These are phyloP conservation scores for Glossosoma conforme DNA, from an alignment of 1,140 invertebrate genomes.

Conservation along the genomic window DNA sequence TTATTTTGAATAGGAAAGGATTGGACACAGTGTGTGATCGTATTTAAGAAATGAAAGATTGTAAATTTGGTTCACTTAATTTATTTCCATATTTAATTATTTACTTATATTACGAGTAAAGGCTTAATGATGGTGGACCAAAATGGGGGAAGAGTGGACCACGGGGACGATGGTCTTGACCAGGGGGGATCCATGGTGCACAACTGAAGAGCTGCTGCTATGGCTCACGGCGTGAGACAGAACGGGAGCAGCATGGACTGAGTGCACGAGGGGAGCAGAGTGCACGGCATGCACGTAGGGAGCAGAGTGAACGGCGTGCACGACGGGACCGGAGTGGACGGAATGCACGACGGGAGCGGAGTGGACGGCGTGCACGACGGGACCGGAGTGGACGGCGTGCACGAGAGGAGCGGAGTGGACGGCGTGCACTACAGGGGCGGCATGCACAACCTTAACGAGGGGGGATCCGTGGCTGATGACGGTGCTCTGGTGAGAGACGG, in stretches of 20 bases:
- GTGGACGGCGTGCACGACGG: conserved; percentile 48
- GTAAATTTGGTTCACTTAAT: too few relatives aligned
- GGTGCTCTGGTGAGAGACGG: conserved; percentile 40
- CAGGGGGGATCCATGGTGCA: conserved; percentile 23
- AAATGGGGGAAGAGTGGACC: conserved; percentile 35
- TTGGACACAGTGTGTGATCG: conserved; percentile 40
- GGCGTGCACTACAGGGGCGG: conserved; percentile 41
- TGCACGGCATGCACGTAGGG: conserved; percentile 31
- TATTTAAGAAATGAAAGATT: too few relatives aligned
- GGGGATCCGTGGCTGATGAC: conserved; percentile 40
- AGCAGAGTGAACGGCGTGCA: conserved; percentile 29
- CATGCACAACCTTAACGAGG: conserved; percentile 38
- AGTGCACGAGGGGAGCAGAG: conserved; percentile 35
- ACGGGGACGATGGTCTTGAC: conserved; percentile 37
- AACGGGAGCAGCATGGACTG: conserved; percentile 32
- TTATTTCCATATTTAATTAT: too few relatives aligned
- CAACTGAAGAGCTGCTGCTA: conserved; percentile 33
- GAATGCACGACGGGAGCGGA: conserved; percentile 44
- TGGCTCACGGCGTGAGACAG: conserved; percentile 31
- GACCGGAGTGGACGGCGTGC: conserved; percentile 49
- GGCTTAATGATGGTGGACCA: too few relatives aligned
- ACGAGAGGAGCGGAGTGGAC: conserved; percentile 47
- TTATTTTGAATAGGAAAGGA: conserved; percentile 33
- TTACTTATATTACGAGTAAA: too few relatives aligned
- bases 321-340: conserved; percentile 7